Evolutionary conservation across 2,797 vertebrate genomes (phyloP), one percentile per base, ranked within the genome.

Genomic region (Trachops cirrhosus): DNA sequence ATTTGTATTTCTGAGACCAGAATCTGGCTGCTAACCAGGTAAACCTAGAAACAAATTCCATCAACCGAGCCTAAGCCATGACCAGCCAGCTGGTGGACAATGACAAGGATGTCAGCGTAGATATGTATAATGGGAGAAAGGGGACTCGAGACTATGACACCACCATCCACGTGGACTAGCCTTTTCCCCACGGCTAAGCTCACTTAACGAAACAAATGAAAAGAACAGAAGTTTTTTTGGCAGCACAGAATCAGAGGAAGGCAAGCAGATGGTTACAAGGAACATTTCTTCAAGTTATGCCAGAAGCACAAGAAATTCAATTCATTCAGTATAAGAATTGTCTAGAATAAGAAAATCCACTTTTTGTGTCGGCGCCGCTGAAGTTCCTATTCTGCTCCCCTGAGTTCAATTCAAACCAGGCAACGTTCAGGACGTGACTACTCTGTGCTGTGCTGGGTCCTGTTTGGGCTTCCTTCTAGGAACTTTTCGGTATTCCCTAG

Each of bases 221-320:
- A 94, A 94, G 91, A 93, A 92, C 85, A 96, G 77, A 93, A 94
- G 83, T 89, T 91, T 95, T 52, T 94, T 96, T 92, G 77, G 82
- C 88, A 95, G 91, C 41, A 46, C 26, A 90, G 54, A 92, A 85
- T 83, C 22, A 0, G 86, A 96, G 34, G 34, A 94, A 94, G 87
- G 59, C 67, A 97, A 95, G 37, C 95, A 97, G 95, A 96, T 97
- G 95, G 92, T 92, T 94, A 70, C 93, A 91, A 90, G 85, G 95
- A 97, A 95, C 87, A 97, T 94, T 96, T 90, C 86, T 87, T 59
- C 41, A 62, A 93, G 52, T 37, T 82, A 90, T 79, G 64, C 87
- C 71, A 92, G 90, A 94, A 94, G 34, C 12, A 26, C 94, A 96
- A 86, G 54, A 95, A 96, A 96, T 95, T 84, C 88, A 91, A 88